Evolutionary conservation across 2,113 vertebrate genomes (phyloP).

Genomic region (Beaufortia kweichowensis): DNA sequence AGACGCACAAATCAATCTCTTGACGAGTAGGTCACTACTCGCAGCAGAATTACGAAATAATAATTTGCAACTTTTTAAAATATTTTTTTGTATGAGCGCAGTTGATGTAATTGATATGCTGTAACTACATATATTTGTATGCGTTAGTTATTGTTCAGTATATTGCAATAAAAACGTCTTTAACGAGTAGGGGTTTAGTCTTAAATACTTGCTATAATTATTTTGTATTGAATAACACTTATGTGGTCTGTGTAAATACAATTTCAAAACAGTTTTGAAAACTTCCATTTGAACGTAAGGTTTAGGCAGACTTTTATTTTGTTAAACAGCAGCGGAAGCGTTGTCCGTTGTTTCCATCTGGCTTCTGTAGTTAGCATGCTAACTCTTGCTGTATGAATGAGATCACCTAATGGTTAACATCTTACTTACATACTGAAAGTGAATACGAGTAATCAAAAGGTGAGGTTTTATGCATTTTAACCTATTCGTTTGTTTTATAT

Average conservation of each 20-base stretch:
- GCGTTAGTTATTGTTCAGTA: too few species aligned
- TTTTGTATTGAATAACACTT: background rate
- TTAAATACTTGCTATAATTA: background rate
- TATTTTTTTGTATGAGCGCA: too few species aligned
- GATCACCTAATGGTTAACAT: background rate
- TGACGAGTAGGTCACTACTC: too few species aligned
- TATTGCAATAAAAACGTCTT: too few species aligned
- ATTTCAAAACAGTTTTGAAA: background rate
- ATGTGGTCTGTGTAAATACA: background rate
- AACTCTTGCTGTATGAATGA: background rate
- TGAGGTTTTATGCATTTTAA: background rate
- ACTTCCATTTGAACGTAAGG: background rate
- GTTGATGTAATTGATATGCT: too few species aligned
- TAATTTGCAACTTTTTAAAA: too few species aligned
- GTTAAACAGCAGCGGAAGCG: conserved; percentile 8
- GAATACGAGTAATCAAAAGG: background rate
- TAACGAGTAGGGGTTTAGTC: too few species aligned
- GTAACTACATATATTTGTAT: too few species aligned
- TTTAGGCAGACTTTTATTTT: background rate
- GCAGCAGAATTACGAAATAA: too few species aligned
- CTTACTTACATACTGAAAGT: background rate
- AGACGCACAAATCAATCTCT: background rate
- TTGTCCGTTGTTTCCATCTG: background rate
- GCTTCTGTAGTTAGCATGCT: background rate
- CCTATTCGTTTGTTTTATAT: background rate